Conservation (phyloP, 1,140 invertebrate genomes). For the Drosophila pallidifrons region DNA sequence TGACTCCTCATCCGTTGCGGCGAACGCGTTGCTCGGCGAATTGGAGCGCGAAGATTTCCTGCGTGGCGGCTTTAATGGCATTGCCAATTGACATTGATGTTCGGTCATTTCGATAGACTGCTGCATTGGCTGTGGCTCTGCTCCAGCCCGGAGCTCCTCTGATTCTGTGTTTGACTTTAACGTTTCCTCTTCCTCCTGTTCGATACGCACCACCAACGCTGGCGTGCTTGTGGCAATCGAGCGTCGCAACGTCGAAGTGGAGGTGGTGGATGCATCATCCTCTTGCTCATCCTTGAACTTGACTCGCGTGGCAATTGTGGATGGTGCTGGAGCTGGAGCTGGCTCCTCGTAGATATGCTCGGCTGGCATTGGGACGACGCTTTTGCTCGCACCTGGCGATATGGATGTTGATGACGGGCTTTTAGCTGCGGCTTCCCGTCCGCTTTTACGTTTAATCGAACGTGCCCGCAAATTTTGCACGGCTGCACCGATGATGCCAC, state of each 20-base stretch:
- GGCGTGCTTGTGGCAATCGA: constrained; percentile 80
- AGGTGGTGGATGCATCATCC: constrained; percentile 11
- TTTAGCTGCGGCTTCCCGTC: constrained; percentile 33
- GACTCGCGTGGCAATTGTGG: constrained; percentile 42
- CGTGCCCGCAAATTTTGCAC: constrained; percentile 78
- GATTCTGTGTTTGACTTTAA: not conserved
- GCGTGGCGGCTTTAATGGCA: constrained; percentile 77
- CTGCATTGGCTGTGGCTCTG: not conserved
- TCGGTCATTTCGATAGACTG: constrained; percentile 53
- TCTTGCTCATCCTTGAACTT: constrained; percentile 63
- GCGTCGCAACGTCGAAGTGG: constrained; percentile 39
- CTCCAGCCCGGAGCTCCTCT: not conserved
- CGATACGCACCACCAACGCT: constrained; percentile 69
- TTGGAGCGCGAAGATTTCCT: constrained; percentile 75
- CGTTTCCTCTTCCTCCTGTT: constrained; percentile 14
- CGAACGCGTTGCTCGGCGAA: constrained; percentile 63
- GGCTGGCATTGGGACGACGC: constrained; percentile 6
- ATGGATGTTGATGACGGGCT: constrained; percentile 48
- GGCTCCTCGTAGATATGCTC: constrained; percentile 77
- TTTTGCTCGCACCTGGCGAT: constrained; percentile 28
- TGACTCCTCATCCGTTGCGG: constrained; percentile 27
- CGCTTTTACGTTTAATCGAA: constrained; percentile 70
- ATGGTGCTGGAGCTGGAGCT: not conserved
- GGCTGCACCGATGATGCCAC: constrained; percentile 76
- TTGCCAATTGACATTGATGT: constrained; percentile 46